phyloP scores from a whole-genome alignment of 2,888 invertebrate genomes.

The Nymphalis polychloros region DNA sequence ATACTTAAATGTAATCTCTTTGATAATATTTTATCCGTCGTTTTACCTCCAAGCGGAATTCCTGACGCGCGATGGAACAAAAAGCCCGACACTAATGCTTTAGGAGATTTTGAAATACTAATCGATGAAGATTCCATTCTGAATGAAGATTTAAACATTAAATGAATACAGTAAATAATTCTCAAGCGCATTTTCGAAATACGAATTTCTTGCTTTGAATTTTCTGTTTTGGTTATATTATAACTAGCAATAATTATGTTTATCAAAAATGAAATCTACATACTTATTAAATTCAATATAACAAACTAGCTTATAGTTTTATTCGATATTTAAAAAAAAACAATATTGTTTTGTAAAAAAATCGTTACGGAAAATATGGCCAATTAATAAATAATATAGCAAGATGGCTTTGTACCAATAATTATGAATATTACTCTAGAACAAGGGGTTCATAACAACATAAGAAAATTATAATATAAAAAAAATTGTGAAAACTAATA shows the following conservation, averaged over 20 bases:
- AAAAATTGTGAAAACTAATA: too few relatives aligned
- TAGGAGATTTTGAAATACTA: constrained; percentile 91
- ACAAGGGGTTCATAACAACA: too few relatives aligned
- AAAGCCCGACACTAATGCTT: constrained; percentile 86
- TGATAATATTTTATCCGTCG: constrained; percentile 94
- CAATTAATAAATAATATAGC: too few relatives aligned
- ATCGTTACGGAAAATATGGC: too few relatives aligned
- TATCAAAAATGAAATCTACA: too few relatives aligned
- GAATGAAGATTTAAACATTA: constrained; percentile 78
- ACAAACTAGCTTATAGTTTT: too few relatives aligned
- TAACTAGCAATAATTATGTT: not conserved
- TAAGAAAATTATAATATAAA: too few relatives aligned
- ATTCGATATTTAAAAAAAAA: too few relatives aligned
- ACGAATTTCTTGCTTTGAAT: not conserved
- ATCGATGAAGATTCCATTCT: constrained; percentile 91
- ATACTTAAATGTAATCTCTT: constrained; percentile 96
- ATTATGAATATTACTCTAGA: too few relatives aligned
- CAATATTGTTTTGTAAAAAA: too few relatives aligned
- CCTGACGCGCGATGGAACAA: constrained; percentile 96
- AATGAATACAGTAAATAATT: not conserved
- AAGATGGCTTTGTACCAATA: too few relatives aligned
- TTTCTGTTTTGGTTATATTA: not conserved
- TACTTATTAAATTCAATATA: too few relatives aligned
- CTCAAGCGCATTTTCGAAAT: not conserved
- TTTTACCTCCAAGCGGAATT: constrained; percentile 92